Evolutionary conservation across 2,113 vertebrate species (phyloP), one percentile per base, ranked within the genome.

Genomic region (Pogona vitticeps): DNA sequence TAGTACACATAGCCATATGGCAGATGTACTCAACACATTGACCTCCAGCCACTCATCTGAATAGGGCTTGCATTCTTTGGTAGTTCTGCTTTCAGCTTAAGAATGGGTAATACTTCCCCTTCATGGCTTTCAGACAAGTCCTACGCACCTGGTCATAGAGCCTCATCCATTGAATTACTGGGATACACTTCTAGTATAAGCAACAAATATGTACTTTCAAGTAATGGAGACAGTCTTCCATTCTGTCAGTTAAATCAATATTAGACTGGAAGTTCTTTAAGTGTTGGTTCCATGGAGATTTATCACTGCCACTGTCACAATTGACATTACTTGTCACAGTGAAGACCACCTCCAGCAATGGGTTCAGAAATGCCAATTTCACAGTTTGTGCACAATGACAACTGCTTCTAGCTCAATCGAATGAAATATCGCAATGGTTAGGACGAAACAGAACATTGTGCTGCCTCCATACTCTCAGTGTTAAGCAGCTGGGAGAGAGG

Each of bases 301-400:
- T 87, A 87, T 87, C 85, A 82, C 71, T 56, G 40, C 33, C 36
- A 38, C 40, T 82, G 85, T 82, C 79, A 87, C 79, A 75, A 86
- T 36, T 76, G 85, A 82, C 79, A 82, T 81, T 26, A 56, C 70
- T 82, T 76, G 72, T 87, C 85, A 87, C 40, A 15, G 75, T 87
- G 79, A 87, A 73, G 71, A 76, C 59, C 79, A 87, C 78, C 85
- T 87, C 85, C 71, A 87, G 72, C 78, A 56, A 23, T 38, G 33
- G 70, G 38, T 59, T 56, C 79, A 81, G 71, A 82, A 87, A 87
- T 87, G 79, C 70, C 85, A 87, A 87, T 87, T 87, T 87, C 85
- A 87, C 59, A 82, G 59, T 87, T 75, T 59, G 52, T 81, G 79
- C 71, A 87, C 85, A 82, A 76, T 76, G 79, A 82, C 85, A 87